Percentiles rank a stretch among this genome's conserved stretches.
Evolutionary conservation across 2,113 vertebrate genomes (phyloP).

Genomic region (Boulengerochromis microlepis): DNA sequence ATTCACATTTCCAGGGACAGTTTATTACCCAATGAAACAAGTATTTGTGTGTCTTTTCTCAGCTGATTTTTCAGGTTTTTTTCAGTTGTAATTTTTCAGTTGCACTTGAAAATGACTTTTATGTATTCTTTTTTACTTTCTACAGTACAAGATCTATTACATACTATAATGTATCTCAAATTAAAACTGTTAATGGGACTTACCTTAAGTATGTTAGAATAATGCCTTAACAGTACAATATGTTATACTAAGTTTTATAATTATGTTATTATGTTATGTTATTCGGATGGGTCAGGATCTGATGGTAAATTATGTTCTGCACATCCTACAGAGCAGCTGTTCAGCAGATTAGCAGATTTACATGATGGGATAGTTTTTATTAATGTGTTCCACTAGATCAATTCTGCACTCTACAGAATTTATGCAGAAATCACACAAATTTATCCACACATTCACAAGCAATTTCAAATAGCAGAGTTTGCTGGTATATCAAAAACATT

Average conservation of each 20-base stretch:
- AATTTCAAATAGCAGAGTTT: background rate
- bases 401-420: background rate
- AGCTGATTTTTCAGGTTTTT: fast-evolving
- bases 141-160: background rate
- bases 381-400: background rate
- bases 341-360: background rate
- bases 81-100: background rate
- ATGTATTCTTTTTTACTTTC: background rate
- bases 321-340: background rate
- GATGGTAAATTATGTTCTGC: background rate
- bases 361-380: background rate
- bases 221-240: background rate
- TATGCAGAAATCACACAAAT: background rate
- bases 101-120: background rate
- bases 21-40: background rate
- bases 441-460: background rate
- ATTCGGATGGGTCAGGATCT: background rate
- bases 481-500: background rate
- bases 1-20: background rate
- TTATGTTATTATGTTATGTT: no score
- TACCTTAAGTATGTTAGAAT: background rate
- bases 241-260: background rate
- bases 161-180: background rate
- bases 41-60: background rate
- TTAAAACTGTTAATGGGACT: background rate